Conservation (phyloP, 1,140 invertebrate species). For the Diabrotica virgifera region DNA sequence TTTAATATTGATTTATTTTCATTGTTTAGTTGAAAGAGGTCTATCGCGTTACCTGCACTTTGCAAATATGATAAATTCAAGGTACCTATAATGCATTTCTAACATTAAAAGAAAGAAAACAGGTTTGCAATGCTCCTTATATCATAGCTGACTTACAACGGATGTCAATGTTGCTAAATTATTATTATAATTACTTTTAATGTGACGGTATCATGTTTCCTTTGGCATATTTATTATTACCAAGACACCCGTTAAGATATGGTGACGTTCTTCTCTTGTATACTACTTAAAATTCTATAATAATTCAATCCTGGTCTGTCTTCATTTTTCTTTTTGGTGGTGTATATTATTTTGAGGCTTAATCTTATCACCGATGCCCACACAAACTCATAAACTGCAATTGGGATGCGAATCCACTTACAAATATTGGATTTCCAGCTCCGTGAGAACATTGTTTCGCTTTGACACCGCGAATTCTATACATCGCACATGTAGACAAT, state of each 20-base stretch:
- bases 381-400: neutral
- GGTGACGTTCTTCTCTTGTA: constrained; percentile 19
- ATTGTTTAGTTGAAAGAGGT: neutral
- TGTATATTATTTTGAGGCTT: constrained; percentile 5
- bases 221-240: constrained; percentile 39
- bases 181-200: constrained; percentile 44
- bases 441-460: too few relatives aligned
- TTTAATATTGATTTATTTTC: too few relatives aligned
- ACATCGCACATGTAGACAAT: too few relatives aligned
- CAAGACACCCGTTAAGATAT: constrained; percentile 31
- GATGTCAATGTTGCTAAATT: constrained; percentile 35
- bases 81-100: constrained; percentile 7
- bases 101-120: constrained; percentile 12
- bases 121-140: constrained; percentile 24
- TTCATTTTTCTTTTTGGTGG: constrained; percentile 12
- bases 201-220: constrained; percentile 39
- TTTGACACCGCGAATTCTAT: too few relatives aligned
- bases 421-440: too few relatives aligned
- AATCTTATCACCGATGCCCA: neutral
- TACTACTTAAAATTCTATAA: constrained; percentile 21
- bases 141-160: constrained; percentile 35
- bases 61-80: constrained; percentile 17
- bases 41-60: neutral
- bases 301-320: constrained; percentile 18
- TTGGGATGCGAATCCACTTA: too few relatives aligned